Conservation (phyloP, 2,888 invertebrate genomes). For the Synergus umbraculus region DNA sequence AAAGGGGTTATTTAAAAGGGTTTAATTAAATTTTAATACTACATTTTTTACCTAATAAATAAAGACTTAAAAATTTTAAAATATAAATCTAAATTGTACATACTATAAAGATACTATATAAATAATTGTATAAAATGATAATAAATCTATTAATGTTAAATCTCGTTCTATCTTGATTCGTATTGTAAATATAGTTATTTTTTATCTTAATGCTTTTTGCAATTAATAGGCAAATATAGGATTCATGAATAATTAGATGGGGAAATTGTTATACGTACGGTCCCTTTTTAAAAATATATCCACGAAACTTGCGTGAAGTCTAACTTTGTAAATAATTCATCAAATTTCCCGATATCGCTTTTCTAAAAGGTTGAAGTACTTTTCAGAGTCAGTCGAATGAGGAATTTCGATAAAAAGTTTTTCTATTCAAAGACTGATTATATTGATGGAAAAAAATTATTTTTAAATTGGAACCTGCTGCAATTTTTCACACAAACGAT, state of each 20-base stretch:
- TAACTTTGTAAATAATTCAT: slow-evolving; percentile 37
- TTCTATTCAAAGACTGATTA: neutral
- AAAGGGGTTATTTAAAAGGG: neutral
- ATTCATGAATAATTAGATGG: neutral
- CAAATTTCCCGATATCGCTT: slow-evolving; percentile 36
- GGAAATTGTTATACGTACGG: neutral
- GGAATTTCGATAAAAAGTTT: neutral
- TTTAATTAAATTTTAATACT: slow-evolving; percentile 15
- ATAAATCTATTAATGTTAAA: neutral
- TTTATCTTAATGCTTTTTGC: slow-evolving; percentile 3
- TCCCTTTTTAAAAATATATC: slow-evolving; percentile 2
- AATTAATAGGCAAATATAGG: slow-evolving; percentile 1
- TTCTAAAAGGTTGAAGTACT: slow-evolving; percentile 23
- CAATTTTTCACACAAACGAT: neutral
- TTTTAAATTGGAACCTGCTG: neutral
- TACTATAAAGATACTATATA: slow-evolving; percentile 6
- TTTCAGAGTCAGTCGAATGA: slow-evolving; percentile 36
- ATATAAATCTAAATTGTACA: slow-evolving; percentile 29
- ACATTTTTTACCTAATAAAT: slow-evolving; percentile 30
- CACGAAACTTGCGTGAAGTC: slow-evolving; percentile 7
- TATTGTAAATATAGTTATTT: slow-evolving; percentile 33
- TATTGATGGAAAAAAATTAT: neutral
- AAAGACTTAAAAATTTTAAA: neutral
- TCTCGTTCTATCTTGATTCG: neutral
- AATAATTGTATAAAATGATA: slow-evolving; percentile 20